phyloP scores from a whole-genome alignment of 1,140 invertebrate genomes.

The Agraylea sexmaculata region DNA sequence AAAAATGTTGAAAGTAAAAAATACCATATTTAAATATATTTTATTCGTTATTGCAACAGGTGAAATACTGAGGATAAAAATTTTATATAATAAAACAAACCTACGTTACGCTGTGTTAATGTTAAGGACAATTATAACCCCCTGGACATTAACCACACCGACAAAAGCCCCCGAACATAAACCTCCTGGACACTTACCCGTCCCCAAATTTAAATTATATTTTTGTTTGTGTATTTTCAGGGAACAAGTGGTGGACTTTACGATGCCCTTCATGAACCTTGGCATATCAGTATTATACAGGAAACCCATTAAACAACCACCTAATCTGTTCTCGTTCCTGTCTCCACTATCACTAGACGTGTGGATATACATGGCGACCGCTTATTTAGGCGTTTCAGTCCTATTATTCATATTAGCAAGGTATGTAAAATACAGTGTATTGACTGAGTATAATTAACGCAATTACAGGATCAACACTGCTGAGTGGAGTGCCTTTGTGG shows the following conservation, averaged over 20 bases:
- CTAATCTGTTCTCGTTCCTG: constrained; percentile 85
- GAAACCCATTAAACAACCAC: constrained; percentile 81
- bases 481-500: neutral
- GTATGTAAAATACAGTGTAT: constrained; percentile 40
- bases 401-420: constrained; percentile 87
- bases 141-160: neutral
- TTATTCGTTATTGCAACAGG: constrained; percentile 3
- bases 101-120: neutral
- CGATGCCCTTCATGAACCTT: constrained; percentile 92
- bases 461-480: neutral
- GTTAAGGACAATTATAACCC: neutral
- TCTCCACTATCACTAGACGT: constrained; percentile 88
- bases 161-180: neutral
- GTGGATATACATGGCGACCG: constrained; percentile 93
- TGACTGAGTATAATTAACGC: neutral
- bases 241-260: constrained; percentile 81
- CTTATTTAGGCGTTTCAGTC: constrained; percentile 85
- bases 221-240: constrained; percentile 22
- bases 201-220: constrained; percentile 1
- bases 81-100: neutral
- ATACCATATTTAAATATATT: too few relatives aligned
- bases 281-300: constrained; percentile 88
- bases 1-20: too few relatives aligned
- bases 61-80: neutral
- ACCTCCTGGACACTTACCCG: too few relatives aligned